phyloP scores from a whole-genome alignment of 2,888 invertebrate genomes.

The Xestia c-nigrum region DNA sequence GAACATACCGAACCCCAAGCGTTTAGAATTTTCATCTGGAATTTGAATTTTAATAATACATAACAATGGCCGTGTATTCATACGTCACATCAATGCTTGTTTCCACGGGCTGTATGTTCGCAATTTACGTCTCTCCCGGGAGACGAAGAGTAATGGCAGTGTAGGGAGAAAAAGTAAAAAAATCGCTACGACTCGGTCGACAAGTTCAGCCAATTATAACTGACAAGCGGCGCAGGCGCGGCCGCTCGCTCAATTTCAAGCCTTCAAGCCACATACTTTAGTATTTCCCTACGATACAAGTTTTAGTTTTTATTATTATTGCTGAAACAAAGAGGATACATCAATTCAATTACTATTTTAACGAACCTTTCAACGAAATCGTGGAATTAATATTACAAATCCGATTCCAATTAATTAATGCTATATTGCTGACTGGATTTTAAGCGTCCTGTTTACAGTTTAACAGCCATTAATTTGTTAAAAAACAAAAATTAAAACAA shows the following conservation, averaged over 20 bases:
- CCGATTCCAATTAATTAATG: conserved; percentile 30
- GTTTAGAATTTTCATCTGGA: conserved; percentile 77
- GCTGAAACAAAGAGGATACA: conserved; percentile 49
- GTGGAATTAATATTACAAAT: conserved; percentile 25
- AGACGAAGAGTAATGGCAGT: conserved; percentile 89
- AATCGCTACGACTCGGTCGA: conserved; percentile 85
- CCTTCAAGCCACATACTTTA: conserved; percentile 75
- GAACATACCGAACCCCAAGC: conserved; percentile 56
- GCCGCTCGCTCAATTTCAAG: conserved; percentile 84
- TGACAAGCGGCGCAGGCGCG: conserved; percentile 88
- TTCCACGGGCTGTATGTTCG: conserved; percentile 84
- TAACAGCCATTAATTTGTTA: conserved; percentile 45
- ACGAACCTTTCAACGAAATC: conserved; percentile 54
- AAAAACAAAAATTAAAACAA: conserved; percentile 53
- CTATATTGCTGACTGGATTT: conserved; percentile 29
- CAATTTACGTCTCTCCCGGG: conserved; percentile 89
- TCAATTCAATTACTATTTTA: conserved; percentile 64
- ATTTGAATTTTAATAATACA: conserved; percentile 88
- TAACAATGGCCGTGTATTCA: conserved; percentile 84
- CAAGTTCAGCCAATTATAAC: conserved; percentile 91
- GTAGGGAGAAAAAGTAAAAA: conserved; percentile 85
- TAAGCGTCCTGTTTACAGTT: conserved; percentile 26
- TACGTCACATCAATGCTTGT: conserved; percentile 88
- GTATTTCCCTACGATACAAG: conserved; percentile 65
- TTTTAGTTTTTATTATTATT: conserved; percentile 55